Percentiles rank a stretch among this genome's conserved stretches.
These are phyloP conservation scores for Byasa hedistus DNA, from an alignment of 2,888 invertebrate species.

Conservation along the genomic window DNA sequence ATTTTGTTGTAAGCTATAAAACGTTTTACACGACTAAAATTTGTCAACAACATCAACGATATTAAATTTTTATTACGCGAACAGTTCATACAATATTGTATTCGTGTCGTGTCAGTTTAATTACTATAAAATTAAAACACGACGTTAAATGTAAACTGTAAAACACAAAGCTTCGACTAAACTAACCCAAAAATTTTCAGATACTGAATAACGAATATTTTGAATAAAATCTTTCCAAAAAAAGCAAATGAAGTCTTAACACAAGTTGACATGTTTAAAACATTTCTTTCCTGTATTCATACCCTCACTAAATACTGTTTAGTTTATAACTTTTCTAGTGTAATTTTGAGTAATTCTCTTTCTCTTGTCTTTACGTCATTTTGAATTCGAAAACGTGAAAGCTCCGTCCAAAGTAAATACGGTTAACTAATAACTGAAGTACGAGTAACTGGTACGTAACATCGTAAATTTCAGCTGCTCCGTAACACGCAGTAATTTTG, in stretches of 20 bases:
- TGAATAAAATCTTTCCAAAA: too few species aligned
- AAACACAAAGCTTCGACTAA: too few species aligned
- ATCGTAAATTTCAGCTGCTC: constrained; percentile 25
- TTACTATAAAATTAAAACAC: background rate
- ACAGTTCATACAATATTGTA: background rate
- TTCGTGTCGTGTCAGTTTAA: background rate
- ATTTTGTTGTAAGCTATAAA: constrained; percentile 2
- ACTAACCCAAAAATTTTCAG: too few species aligned
- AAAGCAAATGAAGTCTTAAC: too few species aligned
- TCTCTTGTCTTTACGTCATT: background rate
- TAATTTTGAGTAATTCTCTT: too few species aligned
- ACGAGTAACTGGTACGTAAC: constrained; percentile 4
- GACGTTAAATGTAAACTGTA: too few species aligned
- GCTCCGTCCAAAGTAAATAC: constrained; percentile 3
- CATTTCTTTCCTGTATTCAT: too few species aligned
- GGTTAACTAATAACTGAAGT: constrained; percentile 12
- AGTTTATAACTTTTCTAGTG: too few species aligned
- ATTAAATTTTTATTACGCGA: background rate
- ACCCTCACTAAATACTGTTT: too few species aligned
- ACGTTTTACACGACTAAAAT: background rate
- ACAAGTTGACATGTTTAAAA: too few species aligned
- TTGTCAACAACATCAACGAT: background rate
- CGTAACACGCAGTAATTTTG: constrained; percentile 21
- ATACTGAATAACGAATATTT: too few species aligned
- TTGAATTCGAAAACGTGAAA: constrained; percentile 2